phyloP scores from a whole-genome alignment of 1,140 invertebrate genomes.

The Euura saliciscinereae region DNA sequence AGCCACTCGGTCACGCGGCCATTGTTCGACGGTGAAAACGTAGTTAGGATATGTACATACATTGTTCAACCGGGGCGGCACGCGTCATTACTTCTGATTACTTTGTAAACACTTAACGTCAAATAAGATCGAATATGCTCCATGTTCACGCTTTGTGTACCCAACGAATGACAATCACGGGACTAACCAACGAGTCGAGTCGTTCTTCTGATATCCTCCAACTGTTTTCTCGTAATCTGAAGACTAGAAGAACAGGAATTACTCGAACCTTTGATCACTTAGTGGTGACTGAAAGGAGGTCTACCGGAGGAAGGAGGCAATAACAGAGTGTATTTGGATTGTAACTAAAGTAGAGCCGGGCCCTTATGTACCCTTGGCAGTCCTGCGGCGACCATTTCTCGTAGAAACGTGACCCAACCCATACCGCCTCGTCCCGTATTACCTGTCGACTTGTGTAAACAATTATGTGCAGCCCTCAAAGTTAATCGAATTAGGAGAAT shows the following conservation, averaged over 20 bases:
- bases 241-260: not conserved
- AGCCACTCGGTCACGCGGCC: conserved; percentile 5
- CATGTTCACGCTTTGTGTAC: not conserved
- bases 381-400: not conserved
- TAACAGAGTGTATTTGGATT: conserved; percentile 38
- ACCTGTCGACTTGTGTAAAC: conserved; percentile 16
- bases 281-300: conserved; percentile 26
- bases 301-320: conserved; percentile 13
- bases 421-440: conserved; percentile 22
- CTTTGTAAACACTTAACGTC: conserved; percentile 8
- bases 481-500: conserved; percentile 38
- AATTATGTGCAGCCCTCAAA: conserved; percentile 4
- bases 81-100: conserved; percentile 12
- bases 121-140: conserved; percentile 7
- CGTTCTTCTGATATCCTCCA: conserved; percentile 16
- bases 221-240: conserved; percentile 25
- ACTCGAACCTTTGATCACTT: conserved; percentile 31
- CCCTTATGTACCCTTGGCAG: conserved; percentile 24
- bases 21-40: conserved; percentile 6
- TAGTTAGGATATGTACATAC: not conserved
- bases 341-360: conserved; percentile 35
- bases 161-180: no score
- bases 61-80: not conserved
- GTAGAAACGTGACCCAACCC: not conserved
- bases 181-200: no score